phyloP scores from a whole-genome alignment of 2,113 vertebrate species.

The Cochlearius cochlearius region DNA sequence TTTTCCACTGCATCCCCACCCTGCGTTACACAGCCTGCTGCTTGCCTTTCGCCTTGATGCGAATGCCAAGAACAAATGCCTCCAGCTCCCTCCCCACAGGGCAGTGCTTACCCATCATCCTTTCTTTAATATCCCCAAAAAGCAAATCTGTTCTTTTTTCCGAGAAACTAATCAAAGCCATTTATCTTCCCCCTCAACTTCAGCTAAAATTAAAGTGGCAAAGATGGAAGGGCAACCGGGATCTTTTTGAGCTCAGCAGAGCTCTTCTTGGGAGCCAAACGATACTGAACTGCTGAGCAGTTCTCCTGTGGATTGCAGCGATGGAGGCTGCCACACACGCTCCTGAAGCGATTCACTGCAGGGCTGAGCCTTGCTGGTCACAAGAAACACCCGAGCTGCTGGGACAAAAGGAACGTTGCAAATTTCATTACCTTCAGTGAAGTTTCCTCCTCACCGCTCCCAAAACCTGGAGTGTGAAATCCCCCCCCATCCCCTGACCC shows the following conservation, averaged over 20 bases:
- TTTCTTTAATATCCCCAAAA: neutral
- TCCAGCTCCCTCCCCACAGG: neutral
- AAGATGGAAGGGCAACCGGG: neutral
- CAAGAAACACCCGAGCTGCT: neutral
- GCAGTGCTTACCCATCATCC: neutral
- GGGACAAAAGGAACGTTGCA: neutral
- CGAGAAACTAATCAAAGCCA: neutral
- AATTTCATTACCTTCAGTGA: neutral
- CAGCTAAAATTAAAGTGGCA: neutral
- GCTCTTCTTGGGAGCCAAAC: neutral
- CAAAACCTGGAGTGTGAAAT: neutral
- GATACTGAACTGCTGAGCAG: neutral
- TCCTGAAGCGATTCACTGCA: accelerated
- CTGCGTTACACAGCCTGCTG: neutral
- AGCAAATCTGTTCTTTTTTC: neutral
- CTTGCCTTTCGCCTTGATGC: neutral
- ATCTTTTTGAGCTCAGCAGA: neutral
- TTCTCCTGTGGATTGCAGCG: neutral
- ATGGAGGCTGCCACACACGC: neutral
- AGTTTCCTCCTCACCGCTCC: neutral
- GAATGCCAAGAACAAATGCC: neutral
- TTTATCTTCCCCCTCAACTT: neutral
- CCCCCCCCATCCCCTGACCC: no score
- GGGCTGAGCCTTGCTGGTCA: neutral
- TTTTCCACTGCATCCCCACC: neutral